These are phyloP conservation scores for Rhopalosiphum maidis DNA, from an alignment of 1,140 invertebrate species.

Conservation along the genomic window DNA sequence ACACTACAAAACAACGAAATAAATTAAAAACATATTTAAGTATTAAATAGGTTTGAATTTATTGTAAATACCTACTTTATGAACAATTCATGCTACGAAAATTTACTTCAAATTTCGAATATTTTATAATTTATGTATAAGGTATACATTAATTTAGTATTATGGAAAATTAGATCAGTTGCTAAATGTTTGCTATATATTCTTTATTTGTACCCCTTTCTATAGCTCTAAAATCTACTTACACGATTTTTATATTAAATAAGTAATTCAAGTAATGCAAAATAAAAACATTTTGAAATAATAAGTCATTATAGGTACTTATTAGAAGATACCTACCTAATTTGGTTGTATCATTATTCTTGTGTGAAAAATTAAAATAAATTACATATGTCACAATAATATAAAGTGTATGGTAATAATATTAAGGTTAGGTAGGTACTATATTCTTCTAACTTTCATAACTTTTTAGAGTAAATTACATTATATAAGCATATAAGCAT, in stretches of 20 bases:
- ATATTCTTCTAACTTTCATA: neutral
- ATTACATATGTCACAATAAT: neutral
- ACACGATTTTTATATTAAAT: neutral
- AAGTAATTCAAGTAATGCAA: neutral
- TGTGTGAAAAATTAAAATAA: too few relatives aligned
- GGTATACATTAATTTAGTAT: neutral
- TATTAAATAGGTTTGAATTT: neutral
- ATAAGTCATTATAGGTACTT: neutral
- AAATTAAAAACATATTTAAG: neutral
- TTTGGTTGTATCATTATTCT: neutral
- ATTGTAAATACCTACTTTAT: neutral
- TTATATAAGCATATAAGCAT: neutral
- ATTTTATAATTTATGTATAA: neutral
- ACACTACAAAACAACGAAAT: slow-evolving; percentile 70
- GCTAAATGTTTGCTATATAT: neutral
- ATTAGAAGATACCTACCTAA: neutral
- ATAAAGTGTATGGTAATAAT: neutral
- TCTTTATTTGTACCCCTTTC: neutral
- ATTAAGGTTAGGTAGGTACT: neutral
- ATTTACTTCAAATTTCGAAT: neutral
- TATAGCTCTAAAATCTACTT: neutral
- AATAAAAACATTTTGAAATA: neutral
- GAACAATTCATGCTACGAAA: too few relatives aligned
- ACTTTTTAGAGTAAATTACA: neutral
- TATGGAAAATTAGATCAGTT: neutral